Evolutionary conservation across 2,888 invertebrate genomes (phyloP).

Genomic region (Cheilosia soror): DNA sequence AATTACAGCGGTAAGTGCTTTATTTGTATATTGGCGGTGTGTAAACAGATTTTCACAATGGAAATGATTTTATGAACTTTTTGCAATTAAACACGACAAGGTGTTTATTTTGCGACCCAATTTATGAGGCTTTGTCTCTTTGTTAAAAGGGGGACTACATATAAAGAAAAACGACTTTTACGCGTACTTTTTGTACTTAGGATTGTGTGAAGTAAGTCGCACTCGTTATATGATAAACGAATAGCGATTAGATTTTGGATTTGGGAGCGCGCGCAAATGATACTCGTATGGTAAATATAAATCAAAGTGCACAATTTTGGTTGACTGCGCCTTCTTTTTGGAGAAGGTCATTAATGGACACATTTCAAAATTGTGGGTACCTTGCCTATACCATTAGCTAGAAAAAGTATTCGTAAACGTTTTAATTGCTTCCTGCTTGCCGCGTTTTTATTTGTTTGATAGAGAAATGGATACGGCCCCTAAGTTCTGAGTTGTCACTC

Average conservation of each 20-base stretch:
- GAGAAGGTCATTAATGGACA: background rate
- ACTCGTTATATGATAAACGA: background rate
- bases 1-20: slow-evolving; percentile 87
- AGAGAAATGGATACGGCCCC: background rate
- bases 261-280: background rate
- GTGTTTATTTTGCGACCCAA: background rate
- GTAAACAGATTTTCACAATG: background rate
- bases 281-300: too few relatives aligned
- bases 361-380: background rate
- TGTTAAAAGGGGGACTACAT: background rate
- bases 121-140: background rate
- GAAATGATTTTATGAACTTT: background rate
- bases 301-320: too few relatives aligned
- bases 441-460: background rate
- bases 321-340: background rate
- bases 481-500: background rate
- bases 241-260: slow-evolving; percentile 7
- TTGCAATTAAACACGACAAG: background rate
- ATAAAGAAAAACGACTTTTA: background rate
- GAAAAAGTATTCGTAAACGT: background rate
- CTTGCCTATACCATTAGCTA: background rate
- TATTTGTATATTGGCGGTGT: background rate
- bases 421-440: slow-evolving; percentile 16
- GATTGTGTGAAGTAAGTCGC: background rate
- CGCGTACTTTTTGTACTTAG: too few relatives aligned